Evolutionary conservation across 2,113 vertebrate species (phyloP).

Genomic region (Grallaria varia): DNA sequence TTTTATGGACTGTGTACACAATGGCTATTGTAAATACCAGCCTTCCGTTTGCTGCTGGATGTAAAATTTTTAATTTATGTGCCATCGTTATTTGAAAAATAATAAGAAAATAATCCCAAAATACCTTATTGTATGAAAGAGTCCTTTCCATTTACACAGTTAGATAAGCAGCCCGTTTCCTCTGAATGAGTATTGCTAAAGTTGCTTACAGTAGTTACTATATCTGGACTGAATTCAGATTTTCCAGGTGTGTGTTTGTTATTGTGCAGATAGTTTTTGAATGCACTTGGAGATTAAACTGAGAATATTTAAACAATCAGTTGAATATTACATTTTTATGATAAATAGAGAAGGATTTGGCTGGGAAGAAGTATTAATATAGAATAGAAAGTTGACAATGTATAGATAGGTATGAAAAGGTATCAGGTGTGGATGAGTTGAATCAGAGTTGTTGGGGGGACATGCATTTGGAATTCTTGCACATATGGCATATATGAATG

Average conservation of each 20-base stretch:
- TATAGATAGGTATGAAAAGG: neutral
- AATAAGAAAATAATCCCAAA: neutral
- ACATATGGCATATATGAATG: neutral
- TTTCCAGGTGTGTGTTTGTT: neutral
- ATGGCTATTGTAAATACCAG: neutral
- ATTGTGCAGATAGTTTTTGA: neutral
- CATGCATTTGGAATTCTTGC: neutral
- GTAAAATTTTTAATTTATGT: neutral
- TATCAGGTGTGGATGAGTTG: neutral
- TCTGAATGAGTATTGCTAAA: neutral
- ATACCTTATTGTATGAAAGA: neutral
- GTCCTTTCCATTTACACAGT: neutral
- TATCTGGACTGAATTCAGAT: neutral
- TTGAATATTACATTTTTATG: neutral
- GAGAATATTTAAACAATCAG: neutral
- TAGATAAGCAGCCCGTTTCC: slow-evolving; percentile 40
- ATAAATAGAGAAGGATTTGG: neutral
- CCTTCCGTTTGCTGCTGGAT: neutral
- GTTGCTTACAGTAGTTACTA: neutral
- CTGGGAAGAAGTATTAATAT: neutral
- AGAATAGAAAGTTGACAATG: neutral
- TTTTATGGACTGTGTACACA: neutral
- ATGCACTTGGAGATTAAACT: neutral
- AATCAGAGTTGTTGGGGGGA: neutral
- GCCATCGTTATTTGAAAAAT: neutral